phyloP scores from a whole-genome alignment of 2,113 vertebrate species.

The Notothenia rossii region DNA sequence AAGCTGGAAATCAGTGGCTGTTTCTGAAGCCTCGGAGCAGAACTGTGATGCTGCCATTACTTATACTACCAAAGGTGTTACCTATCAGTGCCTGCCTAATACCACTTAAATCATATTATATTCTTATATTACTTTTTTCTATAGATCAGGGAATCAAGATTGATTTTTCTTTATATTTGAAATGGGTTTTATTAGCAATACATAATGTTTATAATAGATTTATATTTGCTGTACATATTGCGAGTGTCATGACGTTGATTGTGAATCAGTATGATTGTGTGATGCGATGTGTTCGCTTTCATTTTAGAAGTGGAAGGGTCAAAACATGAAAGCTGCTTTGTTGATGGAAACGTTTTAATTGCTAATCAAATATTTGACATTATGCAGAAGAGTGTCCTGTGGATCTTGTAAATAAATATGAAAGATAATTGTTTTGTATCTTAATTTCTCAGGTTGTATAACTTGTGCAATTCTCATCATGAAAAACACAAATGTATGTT shows the following conservation, averaged over 20 bases:
- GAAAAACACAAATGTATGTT: too few relatives aligned
- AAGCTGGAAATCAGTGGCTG: too few relatives aligned
- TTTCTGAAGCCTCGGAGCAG: not conserved
- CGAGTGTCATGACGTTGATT: not conserved
- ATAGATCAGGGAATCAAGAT: not conserved
- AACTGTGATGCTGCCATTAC: not conserved
- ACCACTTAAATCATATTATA: not conserved
- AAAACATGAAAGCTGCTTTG: not conserved
- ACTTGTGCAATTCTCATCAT: not conserved
- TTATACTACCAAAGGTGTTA: not conserved
- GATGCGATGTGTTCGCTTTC: not conserved
- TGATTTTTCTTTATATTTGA: not conserved
- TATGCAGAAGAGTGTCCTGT: not conserved
- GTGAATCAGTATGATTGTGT: not conserved
- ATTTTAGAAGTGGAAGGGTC: too few relatives aligned
- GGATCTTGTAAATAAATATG: slow-evolving; percentile 25
- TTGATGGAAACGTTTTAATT: not conserved
- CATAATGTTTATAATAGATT: not conserved
- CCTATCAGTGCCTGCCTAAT: not conserved
- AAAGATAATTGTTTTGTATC: not conserved
- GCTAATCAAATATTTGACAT: not conserved
- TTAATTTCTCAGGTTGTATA: not conserved
- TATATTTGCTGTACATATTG: not conserved
- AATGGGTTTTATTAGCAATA: not conserved
- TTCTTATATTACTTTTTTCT: not conserved